Evolutionary conservation across 2,113 vertebrate species (phyloP), one percentile per base, ranked within the genome.

Genomic region (Propithecus coquereli): DNA sequence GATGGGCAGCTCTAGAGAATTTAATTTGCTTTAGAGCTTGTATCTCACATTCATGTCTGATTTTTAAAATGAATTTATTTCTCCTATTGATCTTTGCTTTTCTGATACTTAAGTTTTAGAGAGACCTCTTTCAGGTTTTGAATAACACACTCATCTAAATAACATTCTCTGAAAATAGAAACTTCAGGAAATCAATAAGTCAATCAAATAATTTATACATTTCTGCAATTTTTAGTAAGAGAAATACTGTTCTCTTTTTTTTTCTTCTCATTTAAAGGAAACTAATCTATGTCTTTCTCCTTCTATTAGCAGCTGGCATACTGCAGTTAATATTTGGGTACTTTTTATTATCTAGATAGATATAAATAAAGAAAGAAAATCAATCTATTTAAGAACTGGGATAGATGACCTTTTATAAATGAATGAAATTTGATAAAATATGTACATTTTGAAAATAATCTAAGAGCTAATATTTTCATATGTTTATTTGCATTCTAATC

Each of bases 1-100:
- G 95, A 97, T 61, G 77, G 82, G 82, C 37, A 90, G 70, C 81
- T 90, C 91, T 74, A 45, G 80, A 84, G 74, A 97, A 95, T 98
- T 96, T 93, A 92, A 95, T 97, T 94, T 96, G 90, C 81, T 97
- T 92, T 96, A 47, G 54, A 82, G 84, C 77, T 92, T 79, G 43
- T 85, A 66, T 82, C 63, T 95, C 76, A 90, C 59, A 68, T 93
- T 40, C 65, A 54, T 27, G 4, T 81, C 57, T 85, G 70, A 90
- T 93, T 93, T 92, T 94, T 91, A n/a, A 93, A 90, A 96, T 90
- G 66, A 79, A 93, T 93, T 52, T 87, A 65, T 90, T 92, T 94
- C 14, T 79, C 9, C 50, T 70, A 87, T 81, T 65, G n/a, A 90
- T 89, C n/a, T 77, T 73, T 87, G 14, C 32, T 97, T 96, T 94